Conservation (phyloP, 2,888 invertebrate species). For the Scotopteryx bipunctaria region DNA sequence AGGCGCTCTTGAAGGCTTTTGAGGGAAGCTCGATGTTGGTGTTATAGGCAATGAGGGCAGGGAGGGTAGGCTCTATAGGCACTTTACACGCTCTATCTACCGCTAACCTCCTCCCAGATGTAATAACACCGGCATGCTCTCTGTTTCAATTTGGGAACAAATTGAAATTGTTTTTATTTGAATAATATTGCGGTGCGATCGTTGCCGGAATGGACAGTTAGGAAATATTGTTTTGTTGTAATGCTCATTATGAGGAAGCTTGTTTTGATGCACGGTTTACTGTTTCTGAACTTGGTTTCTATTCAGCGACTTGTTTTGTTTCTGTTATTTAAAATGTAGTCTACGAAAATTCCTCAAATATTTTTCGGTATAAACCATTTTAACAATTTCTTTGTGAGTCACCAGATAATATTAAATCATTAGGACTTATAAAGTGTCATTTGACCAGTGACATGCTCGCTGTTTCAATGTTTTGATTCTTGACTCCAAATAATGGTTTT, state of each 20-base stretch:
- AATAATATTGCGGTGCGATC: conserved; percentile 70
- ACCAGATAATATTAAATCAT: too few relatives aligned
- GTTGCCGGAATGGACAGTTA: conserved; percentile 47
- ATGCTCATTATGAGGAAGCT: conserved; percentile 19
- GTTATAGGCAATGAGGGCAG: conserved; percentile 80
- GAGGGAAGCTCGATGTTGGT: conserved; percentile 75
- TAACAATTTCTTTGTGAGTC: too few relatives aligned
- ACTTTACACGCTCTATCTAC: conserved; percentile 81
- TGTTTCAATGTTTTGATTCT: too few relatives aligned
- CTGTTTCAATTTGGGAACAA: conserved; percentile 84
- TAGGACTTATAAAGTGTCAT: too few relatives aligned
- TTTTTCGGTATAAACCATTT: too few relatives aligned
- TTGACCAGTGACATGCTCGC: not conserved
- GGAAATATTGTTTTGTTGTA: conserved; percentile 47
- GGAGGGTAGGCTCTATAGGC: conserved; percentile 78
- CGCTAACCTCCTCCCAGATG: conserved; percentile 81
- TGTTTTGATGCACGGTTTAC: conserved; percentile 11
- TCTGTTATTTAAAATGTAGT: too few relatives aligned
- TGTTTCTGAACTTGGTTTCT: too few relatives aligned
- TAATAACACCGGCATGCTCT: conserved; percentile 80
- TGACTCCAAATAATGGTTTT: not conserved
- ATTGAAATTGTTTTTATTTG: conserved; percentile 84
- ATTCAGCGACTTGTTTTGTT: too few relatives aligned
- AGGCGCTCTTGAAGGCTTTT: conserved; percentile 79
- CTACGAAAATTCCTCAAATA: too few relatives aligned